Percentiles rank a stretch among this genome's conserved stretches.
Conservation (phyloP, 2,888 invertebrate species). For the Apamea crenata region DNA sequence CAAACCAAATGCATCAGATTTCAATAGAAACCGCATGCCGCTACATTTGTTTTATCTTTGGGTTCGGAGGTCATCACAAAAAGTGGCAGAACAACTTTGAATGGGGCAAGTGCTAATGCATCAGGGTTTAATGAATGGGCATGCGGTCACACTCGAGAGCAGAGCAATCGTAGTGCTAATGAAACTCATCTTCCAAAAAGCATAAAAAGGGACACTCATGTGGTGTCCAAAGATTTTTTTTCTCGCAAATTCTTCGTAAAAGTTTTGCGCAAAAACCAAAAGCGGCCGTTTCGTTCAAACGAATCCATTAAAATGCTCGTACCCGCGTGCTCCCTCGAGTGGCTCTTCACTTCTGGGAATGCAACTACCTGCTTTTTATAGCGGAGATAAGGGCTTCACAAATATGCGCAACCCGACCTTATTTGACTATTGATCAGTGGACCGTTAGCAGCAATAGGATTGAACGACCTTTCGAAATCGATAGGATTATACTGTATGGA, state of each 20-base stretch:
- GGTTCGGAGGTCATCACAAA: conserved; percentile 71
- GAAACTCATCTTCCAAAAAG: conserved; percentile 49
- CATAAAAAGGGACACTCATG: conserved; percentile 66
- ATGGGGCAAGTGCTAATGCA: conserved; percentile 74
- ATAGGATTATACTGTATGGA: conserved; percentile 76
- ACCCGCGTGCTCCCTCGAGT: conserved; percentile 75
- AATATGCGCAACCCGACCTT: conserved; percentile 82
- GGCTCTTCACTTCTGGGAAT: conserved; percentile 83
- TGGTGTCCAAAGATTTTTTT: conserved; percentile 67
- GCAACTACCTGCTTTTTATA: conserved; percentile 89
- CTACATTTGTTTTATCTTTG: conserved; percentile 73
- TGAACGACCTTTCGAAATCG: conserved; percentile 77
- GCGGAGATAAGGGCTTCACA: conserved; percentile 81
- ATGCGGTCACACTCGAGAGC: conserved; percentile 37
- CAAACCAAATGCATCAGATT: conserved; percentile 74
- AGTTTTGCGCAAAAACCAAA: conserved; percentile 79
- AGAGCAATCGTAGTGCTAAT: conserved; percentile 42
- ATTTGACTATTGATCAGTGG: conserved; percentile 79
- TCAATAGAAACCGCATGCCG: conserved; percentile 78
- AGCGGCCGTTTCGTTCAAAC: conserved; percentile 69
- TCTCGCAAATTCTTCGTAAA: conserved; percentile 64
- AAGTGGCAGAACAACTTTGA: conserved; percentile 69
- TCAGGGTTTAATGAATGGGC: conserved; percentile 68
- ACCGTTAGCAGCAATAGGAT: conserved; percentile 71
- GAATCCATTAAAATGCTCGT: conserved; percentile 76